These are phyloP conservation scores for Gallirallus australis DNA, from an alignment of 2,797 vertebrate species.

Conservation along the genomic window DNA sequence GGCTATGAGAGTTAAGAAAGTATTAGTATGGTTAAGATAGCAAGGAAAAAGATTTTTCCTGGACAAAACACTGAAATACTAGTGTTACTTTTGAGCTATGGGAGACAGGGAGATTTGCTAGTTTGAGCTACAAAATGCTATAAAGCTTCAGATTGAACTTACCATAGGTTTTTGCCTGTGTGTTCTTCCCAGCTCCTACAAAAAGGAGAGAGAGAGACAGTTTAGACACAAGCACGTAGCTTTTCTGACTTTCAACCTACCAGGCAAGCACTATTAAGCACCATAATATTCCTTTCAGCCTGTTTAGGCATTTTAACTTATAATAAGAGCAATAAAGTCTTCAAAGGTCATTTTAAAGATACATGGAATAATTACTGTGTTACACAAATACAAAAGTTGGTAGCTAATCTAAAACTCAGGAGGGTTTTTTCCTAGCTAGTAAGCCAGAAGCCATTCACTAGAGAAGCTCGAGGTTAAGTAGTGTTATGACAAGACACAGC, in stretches of 20 bases:
- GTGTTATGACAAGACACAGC: neutral
- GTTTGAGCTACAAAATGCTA: neutral
- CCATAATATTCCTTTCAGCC: neutral
- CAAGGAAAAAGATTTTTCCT: neutral
- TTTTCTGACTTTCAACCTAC: neutral
- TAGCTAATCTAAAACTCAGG: neutral
- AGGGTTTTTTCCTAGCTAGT: neutral
- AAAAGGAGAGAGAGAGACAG: neutral
- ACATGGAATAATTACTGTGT: neutral
- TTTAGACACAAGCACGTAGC: neutral
- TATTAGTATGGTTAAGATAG: neutral
- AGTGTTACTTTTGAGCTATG: neutral
- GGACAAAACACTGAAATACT: neutral
- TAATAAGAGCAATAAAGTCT: neutral
- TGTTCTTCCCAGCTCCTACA: constrained; percentile 77
- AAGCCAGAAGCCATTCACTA: neutral
- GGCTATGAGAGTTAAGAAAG: constrained; percentile 80
- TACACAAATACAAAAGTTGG: neutral
- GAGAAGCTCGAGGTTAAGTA: neutral
- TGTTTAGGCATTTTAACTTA: neutral
- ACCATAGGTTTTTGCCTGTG: constrained; percentile 80
- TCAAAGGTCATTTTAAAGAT: neutral
- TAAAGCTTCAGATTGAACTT: constrained; percentile 4
- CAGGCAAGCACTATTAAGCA: neutral
- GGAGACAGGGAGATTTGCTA: neutral